Evolutionary conservation across 2,797 vertebrate genomes (phyloP).

Genomic region (Enteromius unitaeniatus): DNA sequence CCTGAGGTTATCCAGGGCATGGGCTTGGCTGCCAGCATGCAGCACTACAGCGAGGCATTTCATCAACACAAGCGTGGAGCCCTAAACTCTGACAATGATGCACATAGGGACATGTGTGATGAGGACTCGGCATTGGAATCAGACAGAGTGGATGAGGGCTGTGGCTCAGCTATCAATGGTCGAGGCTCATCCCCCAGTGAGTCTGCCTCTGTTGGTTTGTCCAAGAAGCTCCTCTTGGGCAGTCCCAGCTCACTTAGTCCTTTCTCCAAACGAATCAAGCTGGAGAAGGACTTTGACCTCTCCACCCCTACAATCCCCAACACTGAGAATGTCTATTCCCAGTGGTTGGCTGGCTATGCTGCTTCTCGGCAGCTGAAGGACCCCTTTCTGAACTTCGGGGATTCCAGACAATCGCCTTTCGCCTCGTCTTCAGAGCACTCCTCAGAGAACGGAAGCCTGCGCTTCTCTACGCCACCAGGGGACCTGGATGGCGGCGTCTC

Average conservation of each 20-base stretch:
- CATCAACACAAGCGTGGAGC: slow-evolving; percentile 94
- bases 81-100: slow-evolving; percentile 85
- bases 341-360: slow-evolving; percentile 97
- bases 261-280: slow-evolving; percentile 98
- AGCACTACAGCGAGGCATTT: slow-evolving; percentile 98
- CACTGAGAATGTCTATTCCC: slow-evolving; percentile 98
- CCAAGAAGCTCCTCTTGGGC: slow-evolving; percentile 97
- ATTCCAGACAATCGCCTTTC: slow-evolving; percentile 99
- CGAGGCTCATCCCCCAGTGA: slow-evolving; percentile 95
- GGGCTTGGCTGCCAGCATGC: slow-evolving; percentile 97
- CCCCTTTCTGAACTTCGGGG: slow-evolving; percentile 98
- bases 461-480: slow-evolving; percentile 97
- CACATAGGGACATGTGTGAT: slow-evolving; percentile 89
- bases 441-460: slow-evolving; percentile 98
- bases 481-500: slow-evolving; percentile 98
- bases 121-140: slow-evolving; percentile 92
- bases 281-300: slow-evolving; percentile 98
- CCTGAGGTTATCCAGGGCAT: slow-evolving; percentile 98
- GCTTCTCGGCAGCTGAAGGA: slow-evolving; percentile 99
- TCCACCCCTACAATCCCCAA: slow-evolving; percentile 96
- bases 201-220: slow-evolving; percentile 92
- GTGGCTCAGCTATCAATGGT: slow-evolving; percentile 86
- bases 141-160: slow-evolving; percentile 90
- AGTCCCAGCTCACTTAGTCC: slow-evolving; percentile 97
- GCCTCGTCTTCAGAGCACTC: slow-evolving; percentile 99